Evolutionary conservation across 2,797 vertebrate genomes (phyloP).

Genomic region (Spea hammondii): DNA sequence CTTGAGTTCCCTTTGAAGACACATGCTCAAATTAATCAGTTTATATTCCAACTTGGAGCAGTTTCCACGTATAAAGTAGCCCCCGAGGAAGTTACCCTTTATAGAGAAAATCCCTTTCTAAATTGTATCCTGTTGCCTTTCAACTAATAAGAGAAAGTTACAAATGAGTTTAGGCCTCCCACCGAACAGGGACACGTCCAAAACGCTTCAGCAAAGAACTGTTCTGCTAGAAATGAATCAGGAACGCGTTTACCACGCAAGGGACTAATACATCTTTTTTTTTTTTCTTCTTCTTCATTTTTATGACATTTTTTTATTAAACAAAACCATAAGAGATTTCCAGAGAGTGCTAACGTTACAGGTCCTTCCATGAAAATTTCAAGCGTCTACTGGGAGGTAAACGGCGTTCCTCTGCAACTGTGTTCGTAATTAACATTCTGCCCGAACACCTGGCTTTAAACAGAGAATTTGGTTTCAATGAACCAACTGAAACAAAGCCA

Average conservation of each 20-base stretch:
- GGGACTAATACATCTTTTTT: conserved; percentile 1
- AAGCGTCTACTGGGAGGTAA: conserved; percentile 38
- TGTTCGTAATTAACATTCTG: conserved; percentile 49
- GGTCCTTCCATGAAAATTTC: conserved; percentile 5
- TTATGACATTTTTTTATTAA: conserved; percentile 39
- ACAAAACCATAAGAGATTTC: conserved; percentile 36
- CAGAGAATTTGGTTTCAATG: conserved; percentile 22
- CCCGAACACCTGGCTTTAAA: conserved; percentile 46
- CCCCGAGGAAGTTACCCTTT: conserved; percentile 50
- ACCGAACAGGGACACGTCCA: conserved; percentile 18
- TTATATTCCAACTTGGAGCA: conserved; percentile 30
- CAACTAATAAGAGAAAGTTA: conserved; percentile 36
- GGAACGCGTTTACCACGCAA: conserved; percentile 28
- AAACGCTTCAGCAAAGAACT: background rate
- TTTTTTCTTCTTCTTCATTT: conserved; percentile 3
- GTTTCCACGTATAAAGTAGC: conserved; percentile 44
- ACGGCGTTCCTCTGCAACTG: conserved; percentile 22
- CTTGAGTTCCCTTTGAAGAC: conserved; percentile 25
- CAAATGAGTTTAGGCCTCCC: conserved; percentile 26
- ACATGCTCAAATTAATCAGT: conserved; percentile 27
- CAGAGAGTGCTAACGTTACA: conserved; percentile 18
- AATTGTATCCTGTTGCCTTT: conserved; percentile 51
- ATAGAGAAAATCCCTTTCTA: conserved; percentile 51
- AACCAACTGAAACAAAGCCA: conserved; percentile 29
- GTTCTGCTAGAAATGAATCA: conserved; percentile 24